phyloP scores from a whole-genome alignment of 2,888 invertebrate genomes.

The Ichneumoninae sp. region DNA sequence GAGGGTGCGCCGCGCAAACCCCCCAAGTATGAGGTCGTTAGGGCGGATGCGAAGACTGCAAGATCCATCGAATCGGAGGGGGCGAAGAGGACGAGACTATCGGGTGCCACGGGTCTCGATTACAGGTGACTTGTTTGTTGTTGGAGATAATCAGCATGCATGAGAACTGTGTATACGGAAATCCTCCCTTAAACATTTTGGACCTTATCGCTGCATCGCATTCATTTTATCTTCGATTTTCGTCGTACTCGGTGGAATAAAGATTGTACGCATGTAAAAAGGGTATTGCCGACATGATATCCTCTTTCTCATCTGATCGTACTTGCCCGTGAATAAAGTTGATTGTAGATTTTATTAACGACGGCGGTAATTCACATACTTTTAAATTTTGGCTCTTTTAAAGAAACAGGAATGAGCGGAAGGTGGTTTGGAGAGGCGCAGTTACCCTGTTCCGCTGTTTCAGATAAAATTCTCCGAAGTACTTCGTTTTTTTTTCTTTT shows the following conservation, averaged over 20 bases:
- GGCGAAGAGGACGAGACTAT: conserved; percentile 61
- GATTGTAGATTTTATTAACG: too few relatives aligned
- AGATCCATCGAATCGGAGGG: conserved; percentile 50
- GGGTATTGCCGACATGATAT: too few relatives aligned
- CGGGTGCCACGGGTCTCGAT: conserved; percentile 78
- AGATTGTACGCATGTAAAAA: too few relatives aligned
- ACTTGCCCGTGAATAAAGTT: too few relatives aligned
- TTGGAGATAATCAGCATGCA: conserved; percentile 38
- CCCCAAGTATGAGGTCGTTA: conserved; percentile 40
- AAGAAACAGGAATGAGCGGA: not conserved
- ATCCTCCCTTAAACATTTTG: not conserved
- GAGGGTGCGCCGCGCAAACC: conserved; percentile 27
- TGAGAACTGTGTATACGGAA: conserved; percentile 1
- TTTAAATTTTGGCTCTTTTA: too few relatives aligned
- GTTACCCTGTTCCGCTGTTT: not conserved
- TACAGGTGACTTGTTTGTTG: conserved; percentile 71
- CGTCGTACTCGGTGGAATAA: not conserved
- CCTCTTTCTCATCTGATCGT: too few relatives aligned
- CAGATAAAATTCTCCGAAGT: not conserved
- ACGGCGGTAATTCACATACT: too few relatives aligned
- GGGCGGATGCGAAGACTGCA: conserved; percentile 27
- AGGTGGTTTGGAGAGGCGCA: not conserved
- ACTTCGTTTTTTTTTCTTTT: not conserved
- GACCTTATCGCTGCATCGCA: not conserved
- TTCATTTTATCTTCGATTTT: not conserved